Evolutionary conservation across 2,797 vertebrate genomes (phyloP).

Genomic region (Balearica regulorum): DNA sequence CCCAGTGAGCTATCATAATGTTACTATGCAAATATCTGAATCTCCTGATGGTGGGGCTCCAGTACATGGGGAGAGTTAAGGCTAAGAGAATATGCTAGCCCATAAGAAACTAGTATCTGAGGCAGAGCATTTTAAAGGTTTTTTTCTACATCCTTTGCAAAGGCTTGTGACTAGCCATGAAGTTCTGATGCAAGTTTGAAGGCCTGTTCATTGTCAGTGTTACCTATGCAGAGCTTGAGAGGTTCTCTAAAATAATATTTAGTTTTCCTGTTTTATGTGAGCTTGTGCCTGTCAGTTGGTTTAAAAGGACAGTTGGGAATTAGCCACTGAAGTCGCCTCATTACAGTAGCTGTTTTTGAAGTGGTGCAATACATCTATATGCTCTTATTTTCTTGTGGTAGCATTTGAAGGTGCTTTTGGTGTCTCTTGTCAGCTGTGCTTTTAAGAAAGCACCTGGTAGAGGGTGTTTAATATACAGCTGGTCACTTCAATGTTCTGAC

Average conservation of each 20-base stretch:
- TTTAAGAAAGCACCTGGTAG: not conserved
- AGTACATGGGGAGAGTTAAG: not conserved
- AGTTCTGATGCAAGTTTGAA: not conserved
- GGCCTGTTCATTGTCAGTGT: not conserved
- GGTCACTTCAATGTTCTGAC: not conserved
- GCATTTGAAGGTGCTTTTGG: not conserved
- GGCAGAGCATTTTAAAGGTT: not conserved
- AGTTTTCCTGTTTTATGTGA: not conserved
- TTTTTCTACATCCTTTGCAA: not conserved
- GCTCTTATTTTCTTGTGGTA: not conserved
- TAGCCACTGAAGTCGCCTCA: accelerated
- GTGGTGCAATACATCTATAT: not conserved
- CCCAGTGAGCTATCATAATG: not conserved
- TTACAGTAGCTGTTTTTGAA: not conserved
- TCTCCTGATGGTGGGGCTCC: not conserved
- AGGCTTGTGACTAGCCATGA: not conserved
- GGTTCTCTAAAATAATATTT: not conserved
- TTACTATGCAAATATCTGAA: not conserved
- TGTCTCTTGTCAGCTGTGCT: not conserved
- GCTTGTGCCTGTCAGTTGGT: not conserved
- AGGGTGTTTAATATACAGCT: not conserved
- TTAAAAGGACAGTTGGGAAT: not conserved
- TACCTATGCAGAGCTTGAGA: not conserved
- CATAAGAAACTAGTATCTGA: not conserved
- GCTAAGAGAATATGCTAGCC: too few relatives aligned